Evolutionary conservation across 2,888 invertebrate species (phyloP), one percentile per base, ranked within the genome.

Genomic region (Oligia latruncula): DNA sequence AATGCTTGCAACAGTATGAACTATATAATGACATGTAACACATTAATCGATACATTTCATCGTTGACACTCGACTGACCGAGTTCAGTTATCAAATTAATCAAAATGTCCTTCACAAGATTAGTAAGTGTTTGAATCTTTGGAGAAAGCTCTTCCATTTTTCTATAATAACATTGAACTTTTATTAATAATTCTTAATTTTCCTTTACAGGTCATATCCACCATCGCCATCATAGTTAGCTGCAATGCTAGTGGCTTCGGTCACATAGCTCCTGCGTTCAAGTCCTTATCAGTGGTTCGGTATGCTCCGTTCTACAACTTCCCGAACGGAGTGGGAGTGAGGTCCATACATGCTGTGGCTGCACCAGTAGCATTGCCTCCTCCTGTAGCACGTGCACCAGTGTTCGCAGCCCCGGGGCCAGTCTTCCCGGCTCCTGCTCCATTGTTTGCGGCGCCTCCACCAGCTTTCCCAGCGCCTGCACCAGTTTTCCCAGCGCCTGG

Each of bases 1-100:
- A 94, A 95, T 93, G 93, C 95, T 96, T 96, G 96, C 96, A 96
- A 96, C 96, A 96, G 94, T 95, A 92, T 95, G 95, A 95, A 96
- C 95, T 97, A 97, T 97, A 97, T 96, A 97, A 96, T 92, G 93
- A 93, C 94, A 82, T 91, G 94, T 95, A 93, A 93, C 93, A 94
- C 90, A 94, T 94, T 90, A 89, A 92, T 94, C 92, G 92, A 92
- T 90, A 95, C 96, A 96, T 93, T 94, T 91, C 92, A 91, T 90
- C 91, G 90, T 94, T 93, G 93, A 92, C 89, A 92, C 92, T 93
- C 93, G 94, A 93, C 94, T 94, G 90, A 94, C 93, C 94, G 93
- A 94, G 95, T 95, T 94, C 94, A 91, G 89, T 90, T 89, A 92
- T 83, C 83, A 82, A 87, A 86, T 88, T 87, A 80, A 64, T 49